Evolutionary conservation across 1,140 invertebrate genomes (phyloP).

Genomic region (Drosophila parabipectinata): DNA sequence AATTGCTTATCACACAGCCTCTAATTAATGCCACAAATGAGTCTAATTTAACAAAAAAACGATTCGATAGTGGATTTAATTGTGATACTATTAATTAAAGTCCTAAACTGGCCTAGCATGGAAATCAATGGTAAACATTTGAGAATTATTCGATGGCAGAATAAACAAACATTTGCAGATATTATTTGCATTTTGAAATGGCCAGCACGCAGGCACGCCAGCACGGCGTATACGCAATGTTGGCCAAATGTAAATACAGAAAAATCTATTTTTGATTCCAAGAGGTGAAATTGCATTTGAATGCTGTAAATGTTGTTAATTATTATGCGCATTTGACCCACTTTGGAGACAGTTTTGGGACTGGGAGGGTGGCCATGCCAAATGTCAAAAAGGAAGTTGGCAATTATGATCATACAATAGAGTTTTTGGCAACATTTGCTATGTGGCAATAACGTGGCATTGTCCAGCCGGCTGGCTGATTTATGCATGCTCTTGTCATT

Average conservation of each 20-base stretch:
- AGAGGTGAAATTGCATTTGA: constrained; percentile 30
- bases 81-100: constrained; percentile 51
- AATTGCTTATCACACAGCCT: constrained; percentile 18
- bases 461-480: constrained; percentile 22
- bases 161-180: constrained; percentile 60
- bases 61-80: constrained; percentile 49
- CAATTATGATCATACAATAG: constrained; percentile 49
- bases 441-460: constrained; percentile 20
- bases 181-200: constrained; percentile 48
- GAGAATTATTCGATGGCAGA: constrained; percentile 26
- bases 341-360: constrained; percentile 3
- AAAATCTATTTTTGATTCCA: constrained; percentile 26
- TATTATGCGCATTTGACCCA: constrained; percentile 51
- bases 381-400: constrained; percentile 42
- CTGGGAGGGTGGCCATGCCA: not conserved
- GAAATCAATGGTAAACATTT: constrained; percentile 54
- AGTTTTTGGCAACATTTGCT: constrained; percentile 47
- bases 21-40: constrained; percentile 50
- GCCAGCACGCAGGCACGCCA: constrained; percentile 14
- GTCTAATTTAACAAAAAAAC: constrained; percentile 22
- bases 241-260: constrained; percentile 28
- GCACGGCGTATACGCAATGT: constrained; percentile 56
- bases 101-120: constrained; percentile 29
- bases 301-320: constrained; percentile 42
- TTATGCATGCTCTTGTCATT: constrained; percentile 42